Evolutionary conservation across 2,113 vertebrate species (phyloP).

Genomic region (Clarias batrachus): DNA sequence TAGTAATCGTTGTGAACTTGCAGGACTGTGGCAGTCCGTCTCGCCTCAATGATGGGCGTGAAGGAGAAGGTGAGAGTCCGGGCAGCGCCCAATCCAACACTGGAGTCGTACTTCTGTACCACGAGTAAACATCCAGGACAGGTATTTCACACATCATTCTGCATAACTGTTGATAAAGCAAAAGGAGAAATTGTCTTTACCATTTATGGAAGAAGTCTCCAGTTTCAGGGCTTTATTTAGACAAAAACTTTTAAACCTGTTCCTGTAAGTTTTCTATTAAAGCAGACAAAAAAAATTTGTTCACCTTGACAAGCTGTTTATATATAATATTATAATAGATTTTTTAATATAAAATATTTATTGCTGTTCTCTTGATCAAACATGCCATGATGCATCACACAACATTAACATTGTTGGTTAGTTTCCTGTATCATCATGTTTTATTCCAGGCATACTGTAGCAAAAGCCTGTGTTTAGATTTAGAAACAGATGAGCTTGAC

Average conservation of each 20-base stretch:
- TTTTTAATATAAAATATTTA: no score
- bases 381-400: not conserved
- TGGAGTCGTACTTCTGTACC: constrained; percentile 80
- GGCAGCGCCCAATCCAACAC: constrained; percentile 73
- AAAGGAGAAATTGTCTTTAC: not conserved
- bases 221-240: not conserved
- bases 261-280: not conserved
- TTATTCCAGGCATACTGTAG: not conserved
- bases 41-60: constrained; percentile 81
- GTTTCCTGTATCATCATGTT: not conserved
- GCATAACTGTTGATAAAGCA: not conserved
- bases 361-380: not conserved
- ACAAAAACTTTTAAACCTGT: not conserved
- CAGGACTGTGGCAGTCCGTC: constrained; percentile 76
- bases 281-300: not conserved
- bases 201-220: not conserved
- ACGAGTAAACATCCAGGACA: constrained; percentile 84
- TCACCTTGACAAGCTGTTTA: not conserved
- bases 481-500: not conserved
- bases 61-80: constrained; percentile 79
- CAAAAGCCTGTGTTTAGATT: not conserved
- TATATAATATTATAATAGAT: no score
- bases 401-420: not conserved
- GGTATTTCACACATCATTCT: constrained; percentile 67
- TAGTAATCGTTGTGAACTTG: constrained; percentile 3